Conservation (phyloP, 2,113 vertebrate species). For the Butorides virescens region DNA sequence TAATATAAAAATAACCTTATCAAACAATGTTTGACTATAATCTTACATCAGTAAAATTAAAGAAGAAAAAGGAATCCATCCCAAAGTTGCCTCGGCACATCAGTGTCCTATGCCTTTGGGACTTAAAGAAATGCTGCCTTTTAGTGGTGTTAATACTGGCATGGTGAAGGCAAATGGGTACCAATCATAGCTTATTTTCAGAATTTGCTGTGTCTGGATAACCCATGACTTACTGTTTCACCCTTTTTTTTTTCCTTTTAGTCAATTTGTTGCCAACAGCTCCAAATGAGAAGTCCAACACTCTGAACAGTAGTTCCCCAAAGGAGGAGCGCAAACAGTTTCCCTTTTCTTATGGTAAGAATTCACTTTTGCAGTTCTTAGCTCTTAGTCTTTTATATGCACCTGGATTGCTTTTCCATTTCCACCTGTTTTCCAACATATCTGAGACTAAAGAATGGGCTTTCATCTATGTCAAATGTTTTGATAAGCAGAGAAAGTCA, state of each 20-base stretch:
- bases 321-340: not conserved
- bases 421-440: not conserved
- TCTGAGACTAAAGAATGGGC: not conserved
- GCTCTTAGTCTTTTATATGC: not conserved
- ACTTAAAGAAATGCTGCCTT: not conserved
- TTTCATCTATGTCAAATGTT: not conserved
- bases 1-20: not conserved
- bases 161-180: not conserved
- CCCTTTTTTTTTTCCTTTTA: not conserved
- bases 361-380: not conserved
- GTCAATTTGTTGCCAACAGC: not conserved
- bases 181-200: not conserved
- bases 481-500: not conserved
- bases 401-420: not conserved
- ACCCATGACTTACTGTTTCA: not conserved
- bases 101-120: not conserved
- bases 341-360: slow-evolving; percentile 48
- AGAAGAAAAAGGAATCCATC: not conserved
- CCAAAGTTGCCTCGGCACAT: not conserved
- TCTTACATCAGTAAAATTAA: not conserved
- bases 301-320: not conserved
- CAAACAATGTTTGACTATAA: not conserved
- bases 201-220: not conserved
- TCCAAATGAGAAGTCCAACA: not conserved
- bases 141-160: not conserved